Evolutionary conservation across 2,888 invertebrate species (phyloP).

Genomic region (Megalurothrips usitatus): DNA sequence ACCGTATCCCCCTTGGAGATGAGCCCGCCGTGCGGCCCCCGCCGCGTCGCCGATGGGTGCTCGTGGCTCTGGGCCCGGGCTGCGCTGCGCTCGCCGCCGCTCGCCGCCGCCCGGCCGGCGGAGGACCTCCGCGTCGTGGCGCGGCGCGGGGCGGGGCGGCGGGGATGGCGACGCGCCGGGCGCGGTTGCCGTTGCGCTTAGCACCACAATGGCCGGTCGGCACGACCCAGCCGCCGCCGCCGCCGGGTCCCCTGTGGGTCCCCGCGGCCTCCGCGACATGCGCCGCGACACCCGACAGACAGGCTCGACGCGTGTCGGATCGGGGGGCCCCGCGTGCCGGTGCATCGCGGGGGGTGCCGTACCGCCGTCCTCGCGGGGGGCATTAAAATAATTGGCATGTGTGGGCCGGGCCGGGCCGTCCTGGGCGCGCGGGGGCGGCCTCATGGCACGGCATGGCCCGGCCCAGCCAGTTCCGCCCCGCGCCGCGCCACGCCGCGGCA

Average conservation of each 20-base stretch:
- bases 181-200: conserved; percentile 27
- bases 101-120: conserved; percentile 17
- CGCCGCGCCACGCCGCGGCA: too few relatives aligned
- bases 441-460: conserved; percentile 29
- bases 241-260: not conserved
- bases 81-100: conserved; percentile 32
- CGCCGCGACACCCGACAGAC: not conserved
- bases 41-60: not conserved
- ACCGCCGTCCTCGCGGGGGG: not conserved
- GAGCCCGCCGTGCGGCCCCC: not conserved
- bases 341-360: conserved; percentile 42
- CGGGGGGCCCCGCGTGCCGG: conserved; percentile 37
- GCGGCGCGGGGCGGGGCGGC: conserved; percentile 16
- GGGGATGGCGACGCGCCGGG: conserved; percentile 30
- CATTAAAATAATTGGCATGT: conserved; percentile 34
- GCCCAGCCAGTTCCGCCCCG: conserved; percentile 12
- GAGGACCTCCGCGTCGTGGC: conserved; percentile 31
- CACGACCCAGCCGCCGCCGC: conserved; percentile 35
- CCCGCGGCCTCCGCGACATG: not conserved
- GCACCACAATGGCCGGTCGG: conserved; percentile 35
- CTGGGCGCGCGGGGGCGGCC: conserved; percentile 40
- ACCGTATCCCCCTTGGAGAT: not conserved
- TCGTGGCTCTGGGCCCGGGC: not conserved
- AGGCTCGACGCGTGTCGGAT: not conserved
- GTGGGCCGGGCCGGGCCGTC: conserved; percentile 39